These are phyloP conservation scores for Sapajus apella DNA, from an alignment of 2,113 vertebrate species.

Conservation along the genomic window DNA sequence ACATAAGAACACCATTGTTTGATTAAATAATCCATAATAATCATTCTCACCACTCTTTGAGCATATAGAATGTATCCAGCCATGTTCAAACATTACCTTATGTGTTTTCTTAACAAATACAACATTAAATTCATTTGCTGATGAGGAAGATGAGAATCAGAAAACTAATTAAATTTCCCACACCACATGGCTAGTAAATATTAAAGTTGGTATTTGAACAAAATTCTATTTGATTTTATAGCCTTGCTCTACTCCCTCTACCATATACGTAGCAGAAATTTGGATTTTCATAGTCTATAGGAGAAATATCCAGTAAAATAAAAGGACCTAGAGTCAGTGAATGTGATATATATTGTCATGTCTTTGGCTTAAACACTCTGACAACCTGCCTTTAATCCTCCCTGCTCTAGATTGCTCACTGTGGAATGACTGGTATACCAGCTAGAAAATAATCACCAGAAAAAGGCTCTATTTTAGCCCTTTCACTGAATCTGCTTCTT, in stretches of 20 bases:
- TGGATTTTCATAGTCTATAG: background rate
- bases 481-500: background rate
- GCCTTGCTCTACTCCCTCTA: background rate
- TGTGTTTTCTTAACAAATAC: background rate
- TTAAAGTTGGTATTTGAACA: background rate
- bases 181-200: background rate
- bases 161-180: background rate
- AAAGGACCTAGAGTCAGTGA: background rate
- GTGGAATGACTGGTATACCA: background rate
- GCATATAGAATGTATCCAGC: background rate
- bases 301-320: background rate
- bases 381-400: background rate
- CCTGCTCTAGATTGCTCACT: background rate
- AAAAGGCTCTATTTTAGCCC: background rate
- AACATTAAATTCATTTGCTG: background rate
- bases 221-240: background rate
- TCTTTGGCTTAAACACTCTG: background rate
- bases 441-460: background rate
- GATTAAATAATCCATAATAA: background rate
- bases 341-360: background rate
- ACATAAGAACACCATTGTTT: background rate
- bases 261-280: background rate
- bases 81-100: background rate
- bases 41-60: background rate
- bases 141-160: background rate